Evolutionary conservation across 2,888 invertebrate species (phyloP).

Genomic region (Allacma fusca): DNA sequence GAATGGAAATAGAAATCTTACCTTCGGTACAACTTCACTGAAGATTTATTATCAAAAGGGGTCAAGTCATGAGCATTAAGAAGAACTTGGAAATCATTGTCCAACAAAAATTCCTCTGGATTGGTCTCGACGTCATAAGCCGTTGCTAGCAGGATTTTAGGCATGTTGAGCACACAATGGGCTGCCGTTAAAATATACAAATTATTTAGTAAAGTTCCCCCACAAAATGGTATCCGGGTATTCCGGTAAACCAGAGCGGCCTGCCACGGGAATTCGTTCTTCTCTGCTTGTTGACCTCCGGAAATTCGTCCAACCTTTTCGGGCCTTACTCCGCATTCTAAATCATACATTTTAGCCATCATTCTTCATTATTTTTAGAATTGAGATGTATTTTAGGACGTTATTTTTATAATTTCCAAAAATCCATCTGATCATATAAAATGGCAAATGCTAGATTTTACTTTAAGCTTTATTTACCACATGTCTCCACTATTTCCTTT

Average conservation of each 20-base stretch:
- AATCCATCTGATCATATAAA: too few relatives aligned
- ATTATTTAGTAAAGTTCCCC: constrained; percentile 30
- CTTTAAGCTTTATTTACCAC: too few relatives aligned
- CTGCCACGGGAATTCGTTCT: constrained; percentile 39
- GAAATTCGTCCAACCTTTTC: constrained; percentile 17
- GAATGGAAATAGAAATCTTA: neutral
- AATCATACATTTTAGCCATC: too few relatives aligned
- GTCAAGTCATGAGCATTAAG: constrained; percentile 33
- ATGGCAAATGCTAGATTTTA: too few relatives aligned
- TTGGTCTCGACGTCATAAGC: neutral
- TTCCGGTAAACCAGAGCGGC: constrained; percentile 39
- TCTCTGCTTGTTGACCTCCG: constrained; percentile 22
- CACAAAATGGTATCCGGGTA: constrained; percentile 39
- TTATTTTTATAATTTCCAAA: too few relatives aligned
- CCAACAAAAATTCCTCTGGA: constrained; percentile 6
- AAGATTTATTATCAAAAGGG: neutral
- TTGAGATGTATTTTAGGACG: too few relatives aligned
- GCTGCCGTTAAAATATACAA: constrained; percentile 30
- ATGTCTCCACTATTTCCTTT: too few relatives aligned
- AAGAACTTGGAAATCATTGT: constrained; percentile 40
- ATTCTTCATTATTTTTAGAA: neutral
- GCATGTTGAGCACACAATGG: constrained; percentile 33
- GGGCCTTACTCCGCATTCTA: constrained; percentile 26
- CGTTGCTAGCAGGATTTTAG: constrained; percentile 26
- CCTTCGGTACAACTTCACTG: constrained; percentile 26